Percentiles rank a stretch among this genome's conserved stretches.
These are phyloP conservation scores for Cataglyphis hispanica DNA, from an alignment of 1,140 invertebrate species.

Conservation along the genomic window DNA sequence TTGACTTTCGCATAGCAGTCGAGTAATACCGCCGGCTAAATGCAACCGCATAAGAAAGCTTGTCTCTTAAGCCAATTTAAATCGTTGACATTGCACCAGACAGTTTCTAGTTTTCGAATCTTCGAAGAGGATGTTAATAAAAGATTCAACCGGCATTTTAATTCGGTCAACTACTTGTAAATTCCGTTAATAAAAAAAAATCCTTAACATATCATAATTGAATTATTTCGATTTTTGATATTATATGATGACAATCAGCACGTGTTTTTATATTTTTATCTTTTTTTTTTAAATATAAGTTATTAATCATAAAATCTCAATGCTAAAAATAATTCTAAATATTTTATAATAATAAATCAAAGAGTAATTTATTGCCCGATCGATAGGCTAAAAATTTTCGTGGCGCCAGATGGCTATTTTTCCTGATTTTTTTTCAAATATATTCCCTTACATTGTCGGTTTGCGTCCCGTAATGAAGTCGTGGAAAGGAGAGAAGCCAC, in stretches of 20 bases:
- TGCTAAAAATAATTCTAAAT: neutral
- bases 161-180: neutral
- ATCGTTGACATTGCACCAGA: conserved; percentile 56
- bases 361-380: conserved; percentile 6
- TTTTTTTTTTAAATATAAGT: neutral
- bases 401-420: neutral
- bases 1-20: conserved; percentile 56
- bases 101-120: conserved; percentile 51
- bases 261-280: neutral
- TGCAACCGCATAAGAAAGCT: conserved; percentile 59
- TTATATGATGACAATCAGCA: neutral
- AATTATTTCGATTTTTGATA: conserved; percentile 25
- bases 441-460: conserved; percentile 68
- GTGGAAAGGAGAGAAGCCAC: conserved; percentile 74
- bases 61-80: conserved; percentile 62
- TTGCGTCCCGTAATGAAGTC: conserved; percentile 79
- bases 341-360: neutral
- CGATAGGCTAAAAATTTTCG: neutral
- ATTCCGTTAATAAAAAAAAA: neutral
- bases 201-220: neutral
- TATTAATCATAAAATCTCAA: neutral
- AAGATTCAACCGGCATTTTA: conserved; percentile 30
- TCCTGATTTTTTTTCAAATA: conserved; percentile 43
- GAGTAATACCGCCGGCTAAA: conserved; percentile 57
- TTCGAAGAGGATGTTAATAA: conserved; percentile 13